Base-by-base conservation (phyloP, 2,888 invertebrate species). In the Agonopterix alstromeriana region DNA sequence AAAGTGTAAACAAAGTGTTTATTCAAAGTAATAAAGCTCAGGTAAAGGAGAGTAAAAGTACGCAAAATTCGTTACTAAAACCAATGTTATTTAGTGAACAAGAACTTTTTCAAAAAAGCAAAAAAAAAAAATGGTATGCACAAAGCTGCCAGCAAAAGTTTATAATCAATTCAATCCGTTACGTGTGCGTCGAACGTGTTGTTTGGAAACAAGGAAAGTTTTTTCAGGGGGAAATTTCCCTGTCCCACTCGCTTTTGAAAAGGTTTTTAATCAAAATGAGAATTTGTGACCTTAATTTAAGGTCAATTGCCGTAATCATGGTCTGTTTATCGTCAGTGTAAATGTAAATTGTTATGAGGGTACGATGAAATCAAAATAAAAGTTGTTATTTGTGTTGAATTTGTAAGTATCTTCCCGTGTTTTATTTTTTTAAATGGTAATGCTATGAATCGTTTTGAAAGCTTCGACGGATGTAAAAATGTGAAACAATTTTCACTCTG, bases 101-200 rank as follows among this genome's bases (percentile, higher is more conserved):
- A 27, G 7, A 27, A 27, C 27, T 27, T 27, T 9, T 27, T 27
- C 27, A 7, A 27, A 27, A 27, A 27, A 27, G 41, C 48, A 48
- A 48, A 50, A 50, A 51, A 52, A 54, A 45, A 48, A 57, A 44
- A 42, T 43, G 47, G 40, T 43, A 47, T 48, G 45, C 45, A 45
- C 47, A 55, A 55, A 55, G 42, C 55, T 49, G 50, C 46, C 51
- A 51, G 61, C 48, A 57, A 65, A 77, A 75, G 63, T 77, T 74
- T 73, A 66, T 78, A 76, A 81, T 77, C 73, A 77, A 74, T 77
- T 77, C 70, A 69, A 68, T 69, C 63, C 67, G 65, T 67, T 58
- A 63, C 63, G 58, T 63, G 67, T 70, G 66, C 64, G 63, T 59
- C 59, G 60, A 58, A 58, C 56, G 57, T 61, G 67, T 71, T 75